Base-by-base conservation (phyloP, 2,888 invertebrate species). In the Amiota communis region DNA sequence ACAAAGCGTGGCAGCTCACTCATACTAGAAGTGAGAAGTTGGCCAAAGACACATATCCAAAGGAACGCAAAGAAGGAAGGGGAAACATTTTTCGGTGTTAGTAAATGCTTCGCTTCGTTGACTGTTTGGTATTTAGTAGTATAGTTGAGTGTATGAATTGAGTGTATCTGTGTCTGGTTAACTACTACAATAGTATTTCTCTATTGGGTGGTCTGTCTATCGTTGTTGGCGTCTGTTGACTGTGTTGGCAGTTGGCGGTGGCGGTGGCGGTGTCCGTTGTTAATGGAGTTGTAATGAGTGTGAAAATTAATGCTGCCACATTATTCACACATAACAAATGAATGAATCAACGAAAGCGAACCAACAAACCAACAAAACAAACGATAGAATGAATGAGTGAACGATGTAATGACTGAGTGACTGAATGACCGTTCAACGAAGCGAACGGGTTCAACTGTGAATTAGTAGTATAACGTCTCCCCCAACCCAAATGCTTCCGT, bases 281-380 rank as follows among this genome's bases (percentile, higher is more conserved):
- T 86, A 83, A 83, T 83, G 81, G 84, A 86, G 83, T 83, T 83
- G 83, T 83, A 83, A 83, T 83, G 86, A 83, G 86, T 84, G 83
- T 83, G 84, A 83, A 83, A 83, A 83, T 84, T 85, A 82, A 83
- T 83, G 83, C 84, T 84, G 83, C 86, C 83, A 83, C 86, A 83
- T 83, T 85, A 83, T 86, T 83, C 83, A 83, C 83, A 86, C 83
- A 83, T 79, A 68, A 53, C 67, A 9, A 51, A 68, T 59, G 17
- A 36, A 36, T 15, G 11, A 36, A 48, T 17, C 11, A 47, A 13
- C 49, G 20, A 48, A 63, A 11, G n/a, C 53, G 6, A 6, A 69
- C 53, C 11, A 57, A 69, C 61, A 46, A 23, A 69, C 53, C 11
- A 57, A 69, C 61, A 46, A n/a, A 49, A 69, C 48, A 36, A 53